Percentiles rank a stretch among this genome's conserved stretches.
Evolutionary conservation across 2,113 vertebrate genomes (phyloP).

Genomic region (Hippocampus abdominalis): DNA sequence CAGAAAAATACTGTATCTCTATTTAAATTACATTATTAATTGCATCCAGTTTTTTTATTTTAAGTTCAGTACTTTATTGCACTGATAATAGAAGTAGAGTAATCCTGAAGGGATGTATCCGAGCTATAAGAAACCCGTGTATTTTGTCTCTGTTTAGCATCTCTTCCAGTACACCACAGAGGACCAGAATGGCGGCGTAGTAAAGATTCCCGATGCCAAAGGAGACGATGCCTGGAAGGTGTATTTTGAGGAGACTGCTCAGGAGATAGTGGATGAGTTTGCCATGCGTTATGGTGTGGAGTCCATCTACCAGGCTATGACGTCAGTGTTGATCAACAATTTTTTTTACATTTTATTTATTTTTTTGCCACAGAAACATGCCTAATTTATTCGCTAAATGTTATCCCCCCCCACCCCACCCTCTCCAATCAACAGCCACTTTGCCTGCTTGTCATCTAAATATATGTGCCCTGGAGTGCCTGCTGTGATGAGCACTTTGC

Average conservation of each 20-base stretch:
- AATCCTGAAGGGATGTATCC: neutral
- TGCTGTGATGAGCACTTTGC: conserved; percentile 94
- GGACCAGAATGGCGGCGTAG: conserved; percentile 87
- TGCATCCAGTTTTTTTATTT: no score
- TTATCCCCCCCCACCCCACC: conserved; percentile 3
- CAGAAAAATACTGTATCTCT: neutral
- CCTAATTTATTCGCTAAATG: conserved; percentile 2
- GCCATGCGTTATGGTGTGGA: conserved; percentile 98
- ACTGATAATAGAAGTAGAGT: neutral
- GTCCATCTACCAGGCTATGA: conserved; percentile 99
- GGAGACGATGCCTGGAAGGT: conserved; percentile 98
- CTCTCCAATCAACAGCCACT: conserved; percentile 77
- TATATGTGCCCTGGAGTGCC: conserved; percentile 98
- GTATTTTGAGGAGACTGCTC: conserved; percentile 93
- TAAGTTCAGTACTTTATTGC: neutral
- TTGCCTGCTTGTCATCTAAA: conserved; percentile 96
- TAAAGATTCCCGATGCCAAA: conserved; percentile 94
- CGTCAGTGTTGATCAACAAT: conserved; percentile 74
- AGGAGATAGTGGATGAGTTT: conserved; percentile 96
- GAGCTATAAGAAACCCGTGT: neutral
- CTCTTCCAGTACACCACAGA: conserved; percentile 96
- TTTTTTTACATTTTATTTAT: no score
- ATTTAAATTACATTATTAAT: no score
- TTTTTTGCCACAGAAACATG: neutral
- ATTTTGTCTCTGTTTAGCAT: conserved; percentile 72